Base-by-base conservation (phyloP, 2,888 invertebrate genomes). In the Anthophora plumipes region DNA sequence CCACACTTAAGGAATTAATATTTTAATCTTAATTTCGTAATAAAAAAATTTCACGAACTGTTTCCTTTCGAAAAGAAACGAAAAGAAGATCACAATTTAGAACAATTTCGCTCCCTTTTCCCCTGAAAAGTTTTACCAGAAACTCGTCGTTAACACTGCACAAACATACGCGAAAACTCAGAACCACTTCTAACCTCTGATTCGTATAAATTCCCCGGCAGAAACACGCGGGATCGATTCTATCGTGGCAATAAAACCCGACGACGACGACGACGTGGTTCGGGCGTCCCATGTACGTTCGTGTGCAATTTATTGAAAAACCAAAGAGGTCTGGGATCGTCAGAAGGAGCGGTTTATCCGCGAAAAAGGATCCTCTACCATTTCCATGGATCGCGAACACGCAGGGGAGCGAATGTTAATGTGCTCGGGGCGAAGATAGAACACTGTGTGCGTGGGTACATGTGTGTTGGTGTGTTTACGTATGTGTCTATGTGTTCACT, bases 291-390 rank as follows among this genome's bases (percentile, higher is more conserved):
- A 4, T 31, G 31, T 48, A 31, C n/a, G 22, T 12, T 48, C 8
- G 12, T 11, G 17, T 31, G 31, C 14, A 39, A 20, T 48, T 57
- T 22, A 46, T 37, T 37, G 46, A n/a, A 37, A 48, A 37, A n/a
- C 8, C 31, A 39, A 31, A 48, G 43, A 17, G 46, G 37, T 50
- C 61, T 20, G 20, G 1, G 37, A 31, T 70, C 12, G 61, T 14
- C 61, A 31, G n/a, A 9, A 55, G 54, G n/a, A 55, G 50, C 17
- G 43, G 14, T 73, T 61, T 54, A 46, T 61, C 60, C 54, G 37
- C 52, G 52, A 37, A 67, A 55, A 66, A 25, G 39, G 25, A 69
- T 70, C 70, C 57, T 39, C 12, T 22, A 17, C 48, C 14, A 17
- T 22, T 14, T 22, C 17, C 39, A 46, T 74, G 54, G 60, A 67